Evolutionary conservation across 2,113 vertebrate species (phyloP), one percentile per base, ranked within the genome.

Genomic region (Turdus rufiventris): DNA sequence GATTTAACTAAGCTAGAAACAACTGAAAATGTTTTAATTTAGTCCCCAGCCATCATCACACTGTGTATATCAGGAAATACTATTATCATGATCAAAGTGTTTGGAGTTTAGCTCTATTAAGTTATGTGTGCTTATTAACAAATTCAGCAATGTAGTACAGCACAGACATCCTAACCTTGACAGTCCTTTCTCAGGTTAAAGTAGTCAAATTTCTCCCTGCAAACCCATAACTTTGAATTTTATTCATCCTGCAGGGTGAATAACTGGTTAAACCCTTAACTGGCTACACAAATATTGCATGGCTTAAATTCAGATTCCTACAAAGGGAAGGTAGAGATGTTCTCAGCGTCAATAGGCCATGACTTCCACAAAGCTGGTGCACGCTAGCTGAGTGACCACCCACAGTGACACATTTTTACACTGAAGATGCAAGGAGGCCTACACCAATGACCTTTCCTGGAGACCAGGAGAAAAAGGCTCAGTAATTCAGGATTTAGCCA

Each of bases 371-470:
- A 85, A 96, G 85, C 88, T 65, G 5, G 61, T 85, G 60, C 58
- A 71, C 38, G 85, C 67, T 72, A 83, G 76, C 83, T 88, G 80
- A 58, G 38, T 96, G 96, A 57, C 95, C 94, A 96, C 95, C 92
- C 96, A 97, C 87, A n/a, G 95, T 85, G 93, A 84, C 34, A 91
- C 65, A 94, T 94, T 97, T 96, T 94, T 86, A 79, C 76, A 85
- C 67, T 76, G 91, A 90, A 97, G 89, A 95, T 92, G 68, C 91
- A 86, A 87, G 82, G 85, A 93, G 89, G 53, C 88, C 93, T 92
- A 74, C 73, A 77, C 56, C 71, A 62, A 51, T 95, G 91, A 94
- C 78, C 89, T 96, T 95, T 97, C 85, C 76, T 96, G 96, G 67
- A 96, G 71, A 94, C 91, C 85, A 89, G 85, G 67, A 93, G 92